A percentile compares a stretch with the other conserved stretches of the same genome.
Evolutionary conservation across 1,140 invertebrate species (phyloP).

Genomic region (Plodia interpunctella): DNA sequence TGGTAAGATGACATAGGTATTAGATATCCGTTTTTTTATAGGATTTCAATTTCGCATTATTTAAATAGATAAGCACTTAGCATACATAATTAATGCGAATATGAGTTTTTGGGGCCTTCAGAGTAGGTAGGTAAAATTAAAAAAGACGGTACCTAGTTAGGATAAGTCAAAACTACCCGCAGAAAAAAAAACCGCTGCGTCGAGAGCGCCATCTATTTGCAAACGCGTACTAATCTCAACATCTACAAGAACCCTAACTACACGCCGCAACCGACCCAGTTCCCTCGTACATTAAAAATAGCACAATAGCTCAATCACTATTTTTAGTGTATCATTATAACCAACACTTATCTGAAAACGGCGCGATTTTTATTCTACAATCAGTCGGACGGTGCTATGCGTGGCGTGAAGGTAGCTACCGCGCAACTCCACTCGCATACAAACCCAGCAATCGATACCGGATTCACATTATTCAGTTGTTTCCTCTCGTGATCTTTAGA

Average conservation of each 20-base stretch:
- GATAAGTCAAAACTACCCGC: no score
- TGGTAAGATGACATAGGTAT: no score
- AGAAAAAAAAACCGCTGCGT: not conserved
- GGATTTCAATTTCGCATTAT: no score
- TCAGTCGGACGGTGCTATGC: conserved; percentile 12
- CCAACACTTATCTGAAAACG: conserved; percentile 47
- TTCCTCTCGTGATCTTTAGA: conserved; percentile 45
- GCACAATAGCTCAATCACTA: conserved; percentile 74
- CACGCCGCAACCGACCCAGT: conserved; percentile 58
- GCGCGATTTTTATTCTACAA: conserved; percentile 14
- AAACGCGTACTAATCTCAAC: conserved; percentile 26
- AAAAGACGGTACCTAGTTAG: no score
- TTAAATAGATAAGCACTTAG: no score
- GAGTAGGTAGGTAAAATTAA: no score
- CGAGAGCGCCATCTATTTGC: conserved; percentile 44
- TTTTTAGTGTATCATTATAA: conserved; percentile 69
- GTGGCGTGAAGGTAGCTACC: conserved; percentile 15
- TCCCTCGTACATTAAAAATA: conserved; percentile 71
- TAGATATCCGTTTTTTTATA: no score
- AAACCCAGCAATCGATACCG: conserved; percentile 49
- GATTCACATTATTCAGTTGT: conserved; percentile 30
- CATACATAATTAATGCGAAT: no score
- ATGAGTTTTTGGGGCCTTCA: no score
- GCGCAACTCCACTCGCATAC: conserved; percentile 41
- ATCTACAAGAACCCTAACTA: conserved; percentile 44